Percentiles rank a stretch among this genome's conserved stretches.
Evolutionary conservation across 1,140 invertebrate genomes (phyloP).

Genomic region (Pseudoatta argentina): DNA sequence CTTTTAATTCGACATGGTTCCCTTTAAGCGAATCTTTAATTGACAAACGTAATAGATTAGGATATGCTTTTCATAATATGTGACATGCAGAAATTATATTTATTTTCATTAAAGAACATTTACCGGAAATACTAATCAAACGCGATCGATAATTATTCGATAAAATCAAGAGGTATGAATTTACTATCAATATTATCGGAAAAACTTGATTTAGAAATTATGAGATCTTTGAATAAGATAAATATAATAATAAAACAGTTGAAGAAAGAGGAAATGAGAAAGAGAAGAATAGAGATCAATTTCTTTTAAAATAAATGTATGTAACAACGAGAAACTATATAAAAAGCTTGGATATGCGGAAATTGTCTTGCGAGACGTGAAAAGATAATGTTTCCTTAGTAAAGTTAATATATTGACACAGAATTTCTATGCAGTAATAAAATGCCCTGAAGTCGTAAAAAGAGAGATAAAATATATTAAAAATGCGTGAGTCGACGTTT

Average conservation of each 20-base stretch:
- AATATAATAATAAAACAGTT: not conserved
- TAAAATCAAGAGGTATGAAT: not conserved
- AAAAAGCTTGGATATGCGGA: not conserved
- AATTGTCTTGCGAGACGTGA: not conserved
- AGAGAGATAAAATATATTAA: constrained; percentile 21
- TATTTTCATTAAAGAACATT: not conserved
- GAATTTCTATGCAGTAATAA: constrained; percentile 16
- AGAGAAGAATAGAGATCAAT: not conserved
- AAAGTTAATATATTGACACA: constrained; percentile 6
- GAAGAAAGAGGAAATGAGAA: not conserved
- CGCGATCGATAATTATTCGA: not conserved
- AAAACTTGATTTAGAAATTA: not conserved
- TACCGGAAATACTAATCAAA: not conserved
- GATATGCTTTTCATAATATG: not conserved
- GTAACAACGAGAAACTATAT: too few species aligned
- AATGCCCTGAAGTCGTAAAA: not conserved
- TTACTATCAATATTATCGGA: not conserved
- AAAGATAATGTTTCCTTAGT: not conserved
- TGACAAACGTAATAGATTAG: not conserved
- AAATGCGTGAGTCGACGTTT: constrained; percentile 27
- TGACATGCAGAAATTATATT: not conserved
- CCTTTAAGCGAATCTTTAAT: not conserved
- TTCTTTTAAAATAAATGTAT: not conserved
- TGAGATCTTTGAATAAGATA: not conserved
- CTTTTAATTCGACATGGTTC: not conserved